These are phyloP conservation scores for Amphiprion percula DNA, from an alignment of 2,113 vertebrate species.

Conservation along the genomic window DNA sequence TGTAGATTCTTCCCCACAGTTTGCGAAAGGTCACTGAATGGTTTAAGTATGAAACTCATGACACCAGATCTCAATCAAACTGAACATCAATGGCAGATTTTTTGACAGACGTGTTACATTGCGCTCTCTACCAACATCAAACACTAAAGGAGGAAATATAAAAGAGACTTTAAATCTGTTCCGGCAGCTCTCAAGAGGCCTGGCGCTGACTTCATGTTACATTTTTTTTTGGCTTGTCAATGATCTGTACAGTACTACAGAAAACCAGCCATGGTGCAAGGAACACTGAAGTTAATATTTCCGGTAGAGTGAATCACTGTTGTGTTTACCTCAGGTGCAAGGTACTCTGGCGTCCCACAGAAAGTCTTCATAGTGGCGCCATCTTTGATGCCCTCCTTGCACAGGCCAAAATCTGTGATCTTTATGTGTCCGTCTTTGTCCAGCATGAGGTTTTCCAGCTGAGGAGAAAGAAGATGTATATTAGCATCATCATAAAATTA, in stretches of 20 bases:
- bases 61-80: neutral
- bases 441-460: constrained; percentile 98
- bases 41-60: neutral
- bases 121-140: neutral
- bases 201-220: too few relatives aligned
- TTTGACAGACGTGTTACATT: neutral
- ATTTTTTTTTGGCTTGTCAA: neutral
- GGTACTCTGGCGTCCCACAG: constrained; percentile 94
- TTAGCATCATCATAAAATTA: neutral
- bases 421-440: constrained; percentile 97
- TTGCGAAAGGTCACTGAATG: neutral
- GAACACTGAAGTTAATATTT: neutral
- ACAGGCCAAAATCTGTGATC: constrained; percentile 96
- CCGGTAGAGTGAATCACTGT: neutral
- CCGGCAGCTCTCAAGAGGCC: neutral
- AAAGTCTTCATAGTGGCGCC: constrained; percentile 97
- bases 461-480: neutral
- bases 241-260: neutral
- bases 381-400: constrained; percentile 94
- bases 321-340: constrained; percentile 91
- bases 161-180: neutral
- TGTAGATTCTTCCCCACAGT: neutral
- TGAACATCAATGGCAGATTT: neutral
- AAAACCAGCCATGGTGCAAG: neutral
- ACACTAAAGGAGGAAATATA: neutral